phyloP scores from a whole-genome alignment of 2,113 vertebrate species.

The Struthio camelus region DNA sequence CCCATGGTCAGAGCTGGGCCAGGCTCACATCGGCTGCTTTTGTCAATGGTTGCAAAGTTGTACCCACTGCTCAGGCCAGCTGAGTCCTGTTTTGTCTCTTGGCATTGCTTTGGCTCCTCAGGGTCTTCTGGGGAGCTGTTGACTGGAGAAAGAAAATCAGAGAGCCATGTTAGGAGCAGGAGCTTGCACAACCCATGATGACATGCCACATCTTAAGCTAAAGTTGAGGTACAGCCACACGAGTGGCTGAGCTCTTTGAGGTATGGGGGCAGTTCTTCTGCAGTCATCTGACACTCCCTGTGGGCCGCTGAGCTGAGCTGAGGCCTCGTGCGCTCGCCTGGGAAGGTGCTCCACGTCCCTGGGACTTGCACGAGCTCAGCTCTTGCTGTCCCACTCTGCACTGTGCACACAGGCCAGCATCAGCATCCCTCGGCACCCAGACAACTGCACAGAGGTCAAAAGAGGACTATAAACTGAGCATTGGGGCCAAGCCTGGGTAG shows the following conservation, averaged over 20 bases:
- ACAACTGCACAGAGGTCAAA: neutral
- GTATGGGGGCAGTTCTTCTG: neutral
- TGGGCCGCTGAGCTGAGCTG: neutral
- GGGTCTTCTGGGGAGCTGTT: neutral
- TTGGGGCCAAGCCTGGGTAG: neutral
- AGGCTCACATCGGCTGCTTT: rapidly evolving
- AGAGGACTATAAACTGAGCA: neutral
- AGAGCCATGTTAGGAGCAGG: neutral
- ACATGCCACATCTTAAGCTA: neutral
- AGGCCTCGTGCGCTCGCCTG: no score
- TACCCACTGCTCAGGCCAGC: rapidly evolving
- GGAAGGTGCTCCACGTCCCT: neutral
- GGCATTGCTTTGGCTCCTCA: neutral
- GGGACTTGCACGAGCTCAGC: neutral
- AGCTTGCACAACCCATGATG: neutral
- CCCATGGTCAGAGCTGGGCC: rapidly evolving
- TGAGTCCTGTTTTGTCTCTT: rapidly evolving
- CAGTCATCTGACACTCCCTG: neutral
- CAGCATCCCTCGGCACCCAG: neutral
- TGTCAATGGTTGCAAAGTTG: rapidly evolving
- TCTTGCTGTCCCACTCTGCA: neutral
- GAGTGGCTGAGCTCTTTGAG: neutral
- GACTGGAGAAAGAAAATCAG: neutral
- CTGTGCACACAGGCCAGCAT: neutral
- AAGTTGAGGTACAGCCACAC: neutral